Base-by-base conservation (phyloP, 2,888 invertebrate genomes). In the Nomada goodeniana region DNA sequence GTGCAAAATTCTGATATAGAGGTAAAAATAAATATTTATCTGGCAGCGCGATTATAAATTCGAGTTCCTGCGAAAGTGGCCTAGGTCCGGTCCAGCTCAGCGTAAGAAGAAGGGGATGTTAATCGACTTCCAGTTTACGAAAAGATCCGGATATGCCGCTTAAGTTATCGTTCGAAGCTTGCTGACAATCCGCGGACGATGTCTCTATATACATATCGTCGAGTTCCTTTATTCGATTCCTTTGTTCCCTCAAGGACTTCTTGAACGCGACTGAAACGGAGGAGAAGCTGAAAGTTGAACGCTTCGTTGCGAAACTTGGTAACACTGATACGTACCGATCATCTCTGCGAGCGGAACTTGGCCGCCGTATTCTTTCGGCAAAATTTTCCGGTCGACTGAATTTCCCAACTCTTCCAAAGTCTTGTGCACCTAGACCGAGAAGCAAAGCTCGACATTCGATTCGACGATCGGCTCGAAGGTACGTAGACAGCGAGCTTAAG, bases 281-380 rank as follows among this genome's bases (percentile, higher is more conserved):
- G 18, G 2, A 53, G n/a, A n/a, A 26, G 44, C 10, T 23, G 13
- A 57, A n/a, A 44, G 15, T n/a, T 47, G 10, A 2, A 42, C 15
- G 23, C 15, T 52, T 20, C 15, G 15, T 42, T 13, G 36, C 50
- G 15, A 15, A 47, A 15, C 11, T 2, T 15, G 15, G 13, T 47
- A 29, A 26, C 2, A 23, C 36, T 36, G 1, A 36, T 64, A 57
- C 80, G 1, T 95, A 93, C 96, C 96, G 82, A 98, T 96, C 97
- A 98, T 98, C 70, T 97, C 97, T 44, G 95, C 95, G 70, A 98
- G 94, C 23, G 98, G 97, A 26, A 97, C 95, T 26, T 96, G 96
- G n/a, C 98, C 98, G 11, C 98, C 98, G 91, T 98, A 98, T 94
- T 98, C 98, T 93, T 97, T 96, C 0, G 98, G 98, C 84, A 98